A percentile compares a stretch with the other conserved stretches of the same genome.
Conservation (phyloP, 2,113 vertebrate genomes). For the Rhinopomastus cyanomelas region DNA sequence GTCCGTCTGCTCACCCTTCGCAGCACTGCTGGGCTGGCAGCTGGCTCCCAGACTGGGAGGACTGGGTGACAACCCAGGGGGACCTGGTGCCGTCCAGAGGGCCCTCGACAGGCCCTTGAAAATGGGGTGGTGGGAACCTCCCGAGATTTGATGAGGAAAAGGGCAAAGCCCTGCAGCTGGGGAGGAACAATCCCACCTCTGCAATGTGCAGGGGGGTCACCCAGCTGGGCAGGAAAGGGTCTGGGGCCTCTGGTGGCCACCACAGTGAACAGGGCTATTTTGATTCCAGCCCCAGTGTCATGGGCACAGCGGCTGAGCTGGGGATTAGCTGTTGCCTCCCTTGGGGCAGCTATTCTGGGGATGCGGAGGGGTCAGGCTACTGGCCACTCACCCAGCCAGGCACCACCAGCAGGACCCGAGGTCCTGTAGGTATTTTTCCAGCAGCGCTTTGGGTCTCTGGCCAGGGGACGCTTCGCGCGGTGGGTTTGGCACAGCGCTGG, state of each 20-base stretch:
- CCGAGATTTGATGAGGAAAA: background rate
- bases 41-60: background rate
- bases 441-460: accelerated
- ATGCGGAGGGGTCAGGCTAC: background rate
- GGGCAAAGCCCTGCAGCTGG: background rate
- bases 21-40: background rate
- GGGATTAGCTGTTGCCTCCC: background rate
- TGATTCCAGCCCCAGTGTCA: background rate
- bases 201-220: accelerated
- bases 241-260: background rate
- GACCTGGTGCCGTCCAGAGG: background rate
- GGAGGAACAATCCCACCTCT: background rate
- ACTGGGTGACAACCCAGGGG: background rate
- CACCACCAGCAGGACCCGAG: background rate
- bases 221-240: background rate
- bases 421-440: background rate
- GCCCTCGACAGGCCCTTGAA: background rate
- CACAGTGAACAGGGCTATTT: background rate
- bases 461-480: background rate
- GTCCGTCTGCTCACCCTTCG: background rate
- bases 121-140: background rate
- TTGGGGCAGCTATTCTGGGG: background rate
- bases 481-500: accelerated
- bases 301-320: accelerated
- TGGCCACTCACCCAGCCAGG: accelerated